Percentiles rank a stretch among this genome's conserved stretches.
These are phyloP conservation scores for Rhamphomyia laevipes DNA, from an alignment of 2,888 invertebrate species.

Conservation along the genomic window DNA sequence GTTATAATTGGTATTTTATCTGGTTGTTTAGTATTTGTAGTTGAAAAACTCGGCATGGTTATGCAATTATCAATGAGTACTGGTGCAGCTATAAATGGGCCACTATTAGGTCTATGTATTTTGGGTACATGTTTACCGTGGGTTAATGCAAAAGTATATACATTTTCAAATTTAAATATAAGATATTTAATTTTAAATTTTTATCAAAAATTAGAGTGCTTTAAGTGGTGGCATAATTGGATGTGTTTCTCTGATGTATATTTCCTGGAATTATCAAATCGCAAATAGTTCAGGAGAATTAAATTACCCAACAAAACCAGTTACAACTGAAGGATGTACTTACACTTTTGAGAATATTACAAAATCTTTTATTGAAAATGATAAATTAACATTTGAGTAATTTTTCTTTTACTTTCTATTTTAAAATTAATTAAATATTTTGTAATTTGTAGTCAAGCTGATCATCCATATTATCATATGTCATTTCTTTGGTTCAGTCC, in stretches of 20 bases:
- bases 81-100: conserved; percentile 54
- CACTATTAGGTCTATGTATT: conserved; percentile 56
- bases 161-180: too few relatives aligned
- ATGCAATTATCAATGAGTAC: conserved; percentile 49
- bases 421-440: neutral
- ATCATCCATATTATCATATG: conserved; percentile 41
- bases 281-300: conserved; percentile 51
- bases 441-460: conserved; percentile 14
- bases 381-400: neutral
- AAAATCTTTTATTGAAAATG: neutral
- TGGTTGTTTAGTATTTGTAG: conserved; percentile 52
- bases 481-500: conserved; percentile 59
- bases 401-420: neutral
- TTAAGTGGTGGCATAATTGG: conserved; percentile 54
- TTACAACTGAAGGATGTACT: conserved; percentile 40
- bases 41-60: conserved; percentile 61
- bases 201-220: conserved; percentile 48
- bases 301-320: conserved; percentile 43
- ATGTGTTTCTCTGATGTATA: conserved; percentile 52
- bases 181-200: neutral
- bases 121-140: conserved; percentile 55
- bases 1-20: conserved; percentile 52
- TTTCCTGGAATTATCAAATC: conserved; percentile 54
- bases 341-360: neutral
- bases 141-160: conserved; percentile 46